Base-by-base conservation (phyloP, 2,113 vertebrate genomes). In the Alethe diademata region DNA sequence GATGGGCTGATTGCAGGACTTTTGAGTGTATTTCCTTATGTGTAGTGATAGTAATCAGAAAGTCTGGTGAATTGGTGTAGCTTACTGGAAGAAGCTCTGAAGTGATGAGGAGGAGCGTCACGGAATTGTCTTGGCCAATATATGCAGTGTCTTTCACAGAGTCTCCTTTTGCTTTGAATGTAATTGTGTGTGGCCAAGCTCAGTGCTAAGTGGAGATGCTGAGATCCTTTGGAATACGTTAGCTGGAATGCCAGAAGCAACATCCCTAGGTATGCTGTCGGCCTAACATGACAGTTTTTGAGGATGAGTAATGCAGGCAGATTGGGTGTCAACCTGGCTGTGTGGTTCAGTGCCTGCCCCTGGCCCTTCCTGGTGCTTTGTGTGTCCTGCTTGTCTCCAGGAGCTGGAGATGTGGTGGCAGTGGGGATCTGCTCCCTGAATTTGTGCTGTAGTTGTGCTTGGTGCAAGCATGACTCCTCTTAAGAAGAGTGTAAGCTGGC, bases 161-260 rank as follows among this genome's bases (percentile, higher is more conserved):
- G 19, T 51, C 25, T 26, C 3, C 28, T 45, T 61, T 57, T 31
- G 31, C 31, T 89, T 67, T 31, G 58, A 18, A 20, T 14, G 7
- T 15, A 38, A 20, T 16, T 2, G 9, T 48, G 5, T 0, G 0
- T 42, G 53, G 40, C 0, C 3, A 47, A 13, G 38, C 51, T 56
- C 35, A 16, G 35, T 22, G 43, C 51, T 38, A 0, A 0, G 0
- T 29, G 58, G 60, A 31, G 38, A 14, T 71, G 3, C 17, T 20
- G 8, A 47, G 40, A 28, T 66, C 24, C 19, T 78, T 78, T 31
- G 33, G 7, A 81, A 28, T 23, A 22, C 12, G 29, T 33, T 43
- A 28, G 11, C 58, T 60, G n/a, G 26, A 43, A 23, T 14, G 62
- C 42, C 60, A 57, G 45, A 43, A 81, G 42, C 17, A 14, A 13